Evolutionary conservation across 2,113 vertebrate genomes (phyloP).

Genomic region (Bos taurus): DNA sequence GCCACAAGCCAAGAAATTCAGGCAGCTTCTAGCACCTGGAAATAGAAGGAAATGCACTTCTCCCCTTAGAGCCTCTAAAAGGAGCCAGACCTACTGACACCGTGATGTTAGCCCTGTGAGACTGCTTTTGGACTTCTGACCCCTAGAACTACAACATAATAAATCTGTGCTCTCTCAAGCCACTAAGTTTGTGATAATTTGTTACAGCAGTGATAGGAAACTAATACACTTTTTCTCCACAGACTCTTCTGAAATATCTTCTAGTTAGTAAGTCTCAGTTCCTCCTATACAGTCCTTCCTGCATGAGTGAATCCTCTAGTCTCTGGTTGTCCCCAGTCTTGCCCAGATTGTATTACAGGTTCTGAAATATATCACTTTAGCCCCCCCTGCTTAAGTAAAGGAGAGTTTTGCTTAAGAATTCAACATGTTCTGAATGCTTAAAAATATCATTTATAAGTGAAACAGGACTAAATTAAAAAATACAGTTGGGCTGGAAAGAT

Average conservation of each 20-base stretch:
- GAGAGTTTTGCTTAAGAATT: neutral
- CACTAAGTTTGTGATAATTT: neutral
- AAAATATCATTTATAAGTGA: neutral
- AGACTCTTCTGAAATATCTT: neutral
- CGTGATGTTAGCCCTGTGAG: neutral
- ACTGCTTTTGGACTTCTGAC: neutral
- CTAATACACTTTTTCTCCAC: neutral
- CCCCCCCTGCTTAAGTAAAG: neutral
- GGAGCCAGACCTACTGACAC: fast-evolving
- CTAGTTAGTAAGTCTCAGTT: neutral
- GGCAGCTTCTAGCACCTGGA: neutral
- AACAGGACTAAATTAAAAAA: neutral
- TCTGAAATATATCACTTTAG: neutral
- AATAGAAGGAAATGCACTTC: neutral
- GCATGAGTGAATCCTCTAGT: neutral
- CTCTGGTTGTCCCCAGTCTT: neutral
- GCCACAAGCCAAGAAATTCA: neutral
- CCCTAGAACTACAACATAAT: neutral
- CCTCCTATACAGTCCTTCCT: neutral
- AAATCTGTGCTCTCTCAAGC: neutral
- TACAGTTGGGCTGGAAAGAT: neutral
- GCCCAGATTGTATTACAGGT: neutral
- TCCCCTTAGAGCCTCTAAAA: neutral
- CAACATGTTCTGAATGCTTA: neutral
- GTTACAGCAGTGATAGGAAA: neutral